phyloP scores from a whole-genome alignment of 2,113 vertebrate species.

The Catharus minimus region DNA sequence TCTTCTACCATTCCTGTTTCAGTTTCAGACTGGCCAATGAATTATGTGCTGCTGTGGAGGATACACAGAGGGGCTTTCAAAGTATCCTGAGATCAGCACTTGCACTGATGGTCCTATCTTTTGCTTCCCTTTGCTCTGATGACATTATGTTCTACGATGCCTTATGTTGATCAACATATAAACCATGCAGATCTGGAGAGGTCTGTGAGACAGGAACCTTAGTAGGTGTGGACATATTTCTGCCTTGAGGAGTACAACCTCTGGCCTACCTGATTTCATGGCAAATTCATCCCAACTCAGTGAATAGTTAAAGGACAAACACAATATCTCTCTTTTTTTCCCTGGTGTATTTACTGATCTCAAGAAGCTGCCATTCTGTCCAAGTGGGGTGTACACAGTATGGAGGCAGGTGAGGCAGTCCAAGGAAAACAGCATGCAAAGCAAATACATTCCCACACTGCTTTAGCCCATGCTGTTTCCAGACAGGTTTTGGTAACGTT shows the following conservation, averaged over 20 bases:
- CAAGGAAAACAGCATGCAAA: background rate
- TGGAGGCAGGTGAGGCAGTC: background rate
- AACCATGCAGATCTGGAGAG: background rate
- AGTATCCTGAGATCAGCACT: background rate
- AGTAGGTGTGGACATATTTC: background rate
- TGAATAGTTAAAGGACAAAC: background rate
- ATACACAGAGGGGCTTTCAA: background rate
- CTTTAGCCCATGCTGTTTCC: background rate
- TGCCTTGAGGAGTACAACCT: background rate
- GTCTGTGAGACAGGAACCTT: background rate
- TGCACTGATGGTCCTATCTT: background rate
- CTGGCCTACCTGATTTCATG: background rate
- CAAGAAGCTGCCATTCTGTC: background rate
- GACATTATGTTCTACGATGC: background rate
- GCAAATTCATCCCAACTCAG: background rate
- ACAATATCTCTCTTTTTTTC: background rate
- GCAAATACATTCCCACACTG: background rate
- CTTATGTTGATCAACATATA: background rate
- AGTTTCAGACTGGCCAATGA: background rate
- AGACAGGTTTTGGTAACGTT: background rate
- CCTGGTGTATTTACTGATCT: background rate
- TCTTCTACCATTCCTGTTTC: background rate
- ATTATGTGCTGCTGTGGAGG: background rate
- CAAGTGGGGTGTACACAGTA: background rate
- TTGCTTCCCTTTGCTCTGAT: background rate